Evolutionary conservation across 2,888 invertebrate genomes (phyloP).

Genomic region (Agonopterix arenella): DNA sequence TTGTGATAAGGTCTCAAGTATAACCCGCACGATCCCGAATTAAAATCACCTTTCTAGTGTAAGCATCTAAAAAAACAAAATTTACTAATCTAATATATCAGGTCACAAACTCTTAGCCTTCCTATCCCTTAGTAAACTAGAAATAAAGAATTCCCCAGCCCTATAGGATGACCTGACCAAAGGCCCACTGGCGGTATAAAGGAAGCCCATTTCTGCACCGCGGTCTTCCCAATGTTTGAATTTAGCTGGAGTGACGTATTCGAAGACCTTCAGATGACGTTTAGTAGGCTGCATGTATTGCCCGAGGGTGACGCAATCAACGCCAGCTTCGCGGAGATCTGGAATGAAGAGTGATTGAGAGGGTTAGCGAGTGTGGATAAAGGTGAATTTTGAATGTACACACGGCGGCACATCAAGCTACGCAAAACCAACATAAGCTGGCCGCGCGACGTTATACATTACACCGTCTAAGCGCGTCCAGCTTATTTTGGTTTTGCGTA

Average conservation of each 20-base stretch:
- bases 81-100: background rate
- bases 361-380: background rate
- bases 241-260: slow-evolving; percentile 97
- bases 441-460: too few species aligned
- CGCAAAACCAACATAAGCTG: too few species aligned
- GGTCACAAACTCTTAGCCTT: slow-evolving; percentile 56
- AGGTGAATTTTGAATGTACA: too few species aligned
- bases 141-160: slow-evolving; percentile 96
- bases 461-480: too few species aligned
- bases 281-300: slow-evolving; percentile 99
- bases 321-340: slow-evolving; percentile 88
- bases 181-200: slow-evolving; percentile 98
- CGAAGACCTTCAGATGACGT: slow-evolving; percentile 93
- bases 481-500: too few species aligned
- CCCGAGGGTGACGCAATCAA: slow-evolving; percentile 97
- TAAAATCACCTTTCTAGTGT: too few species aligned
- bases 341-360: slow-evolving; percentile 14
- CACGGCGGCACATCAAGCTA: too few species aligned
- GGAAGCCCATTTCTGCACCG: slow-evolving; percentile 92
- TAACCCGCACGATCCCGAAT: too few species aligned
- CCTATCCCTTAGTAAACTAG: slow-evolving; percentile 84
- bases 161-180: slow-evolving; percentile 97
- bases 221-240: slow-evolving; percentile 90
- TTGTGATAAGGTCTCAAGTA: too few species aligned
- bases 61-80: too few species aligned